Percentiles rank a stretch among this genome's conserved stretches.
Conservation (phyloP, 2,888 invertebrate genomes). For the Himalopsyche japonica region DNA sequence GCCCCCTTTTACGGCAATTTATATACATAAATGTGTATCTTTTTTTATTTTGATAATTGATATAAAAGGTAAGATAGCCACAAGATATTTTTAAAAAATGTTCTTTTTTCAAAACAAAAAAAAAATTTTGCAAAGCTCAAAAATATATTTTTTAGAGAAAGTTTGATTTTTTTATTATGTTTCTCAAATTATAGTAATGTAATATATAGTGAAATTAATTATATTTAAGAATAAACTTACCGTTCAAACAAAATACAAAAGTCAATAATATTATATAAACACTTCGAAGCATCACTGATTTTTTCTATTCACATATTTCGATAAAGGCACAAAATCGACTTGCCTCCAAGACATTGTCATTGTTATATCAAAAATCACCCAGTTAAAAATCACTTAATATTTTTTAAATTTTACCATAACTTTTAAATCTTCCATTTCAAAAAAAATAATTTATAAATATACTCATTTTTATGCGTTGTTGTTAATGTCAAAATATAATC, state of each 20-base stretch:
- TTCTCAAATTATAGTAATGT: too few relatives aligned
- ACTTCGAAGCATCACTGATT: constrained; percentile 1
- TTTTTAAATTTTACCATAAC: not conserved
- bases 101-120: too few relatives aligned
- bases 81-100: too few relatives aligned
- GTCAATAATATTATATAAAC: not conserved
- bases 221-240: not conserved
- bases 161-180: too few relatives aligned
- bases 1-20: too few relatives aligned
- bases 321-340: constrained; percentile 4
- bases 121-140: too few relatives aligned
- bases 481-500: not conserved
- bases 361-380: not conserved
- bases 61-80: too few relatives aligned
- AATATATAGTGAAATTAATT: too few relatives aligned
- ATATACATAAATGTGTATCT: too few relatives aligned
- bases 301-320: not conserved
- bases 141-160: too few relatives aligned
- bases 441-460: not conserved
- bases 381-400: not conserved
- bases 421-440: not conserved
- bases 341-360: not conserved
- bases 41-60: too few relatives aligned
- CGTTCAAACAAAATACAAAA: not conserved
- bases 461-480: not conserved